These are phyloP conservation scores for Aethes cnicana DNA, from an alignment of 2,888 invertebrate genomes.

Conservation along the genomic window DNA sequence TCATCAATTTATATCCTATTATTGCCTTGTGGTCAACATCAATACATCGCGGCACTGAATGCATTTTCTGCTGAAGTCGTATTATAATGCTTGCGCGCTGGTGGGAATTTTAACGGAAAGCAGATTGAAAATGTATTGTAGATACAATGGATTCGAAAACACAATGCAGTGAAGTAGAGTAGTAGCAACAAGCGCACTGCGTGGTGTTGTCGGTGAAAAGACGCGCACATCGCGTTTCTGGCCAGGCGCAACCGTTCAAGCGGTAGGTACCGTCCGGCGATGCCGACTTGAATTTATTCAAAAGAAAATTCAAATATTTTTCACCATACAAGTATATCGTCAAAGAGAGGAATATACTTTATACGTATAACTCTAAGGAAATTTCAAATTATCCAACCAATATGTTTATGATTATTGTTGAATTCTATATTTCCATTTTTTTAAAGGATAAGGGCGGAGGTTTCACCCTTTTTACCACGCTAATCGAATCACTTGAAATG, in stretches of 20 bases:
- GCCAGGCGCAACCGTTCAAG: slow-evolving; percentile 39
- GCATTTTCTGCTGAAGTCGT: slow-evolving; percentile 13
- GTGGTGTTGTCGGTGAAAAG: slow-evolving; percentile 33
- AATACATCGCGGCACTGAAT: slow-evolving; percentile 23
- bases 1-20: slow-evolving; percentile 21
- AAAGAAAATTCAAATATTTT: not conserved
- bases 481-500: no score
- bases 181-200: slow-evolving; percentile 11
- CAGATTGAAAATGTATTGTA: slow-evolving; percentile 11
- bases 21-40: slow-evolving; percentile 15
- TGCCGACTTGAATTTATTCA: slow-evolving; percentile 3
- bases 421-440: no score
- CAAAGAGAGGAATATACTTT: not conserved
- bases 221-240: slow-evolving; percentile 37
- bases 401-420: no score
- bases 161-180: slow-evolving; percentile 21
- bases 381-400: not conserved
- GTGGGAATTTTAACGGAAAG: slow-evolving; percentile 13
- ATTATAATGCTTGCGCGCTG: slow-evolving; percentile 23
- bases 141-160: slow-evolving; percentile 19
- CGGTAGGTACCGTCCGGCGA: slow-evolving; percentile 17
- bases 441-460: no score
- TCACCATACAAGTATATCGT: not conserved
- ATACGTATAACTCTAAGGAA: not conserved
- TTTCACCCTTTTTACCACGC: no score